A percentile compares a stretch with the other conserved stretches of the same genome.
Conservation (phyloP, 2,797 vertebrate genomes). For the Pachyuromys duprasi region DNA sequence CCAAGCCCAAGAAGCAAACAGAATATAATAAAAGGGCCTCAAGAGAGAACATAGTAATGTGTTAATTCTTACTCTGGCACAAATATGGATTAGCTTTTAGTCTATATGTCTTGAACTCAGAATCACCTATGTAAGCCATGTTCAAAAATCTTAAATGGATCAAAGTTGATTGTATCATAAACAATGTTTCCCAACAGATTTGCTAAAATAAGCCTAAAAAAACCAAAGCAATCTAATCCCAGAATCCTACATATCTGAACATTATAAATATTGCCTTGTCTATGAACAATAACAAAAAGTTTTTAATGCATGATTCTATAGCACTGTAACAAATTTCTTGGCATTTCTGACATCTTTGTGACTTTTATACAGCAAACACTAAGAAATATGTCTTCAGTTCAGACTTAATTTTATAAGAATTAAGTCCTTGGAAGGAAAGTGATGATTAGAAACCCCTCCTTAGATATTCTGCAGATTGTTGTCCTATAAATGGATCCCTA, state of each 20-base stretch:
- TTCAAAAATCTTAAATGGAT: background rate
- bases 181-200: background rate
- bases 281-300: constrained; percentile 50
- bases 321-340: background rate
- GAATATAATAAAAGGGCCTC: background rate
- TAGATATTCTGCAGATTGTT: background rate
- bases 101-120: background rate
- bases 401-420: constrained; percentile 39
- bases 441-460: background rate
- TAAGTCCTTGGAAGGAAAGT: background rate
- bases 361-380: constrained; percentile 36
- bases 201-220: constrained; percentile 49
- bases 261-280: constrained; percentile 20
- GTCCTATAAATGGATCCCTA: background rate
- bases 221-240: constrained; percentile 41
- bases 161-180: background rate
- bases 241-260: constrained; percentile 12
- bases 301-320: constrained; percentile 19
- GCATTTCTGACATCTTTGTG: constrained; percentile 35
- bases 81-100: background rate
- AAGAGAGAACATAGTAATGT: background rate
- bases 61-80: background rate
- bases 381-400: constrained; percentile 48
- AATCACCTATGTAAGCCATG: background rate
- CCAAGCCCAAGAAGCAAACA: background rate